Percentiles rank a stretch among this genome's conserved stretches.
Conservation (phyloP, 2,113 vertebrate genomes). For the Burhinus oedicnemus region DNA sequence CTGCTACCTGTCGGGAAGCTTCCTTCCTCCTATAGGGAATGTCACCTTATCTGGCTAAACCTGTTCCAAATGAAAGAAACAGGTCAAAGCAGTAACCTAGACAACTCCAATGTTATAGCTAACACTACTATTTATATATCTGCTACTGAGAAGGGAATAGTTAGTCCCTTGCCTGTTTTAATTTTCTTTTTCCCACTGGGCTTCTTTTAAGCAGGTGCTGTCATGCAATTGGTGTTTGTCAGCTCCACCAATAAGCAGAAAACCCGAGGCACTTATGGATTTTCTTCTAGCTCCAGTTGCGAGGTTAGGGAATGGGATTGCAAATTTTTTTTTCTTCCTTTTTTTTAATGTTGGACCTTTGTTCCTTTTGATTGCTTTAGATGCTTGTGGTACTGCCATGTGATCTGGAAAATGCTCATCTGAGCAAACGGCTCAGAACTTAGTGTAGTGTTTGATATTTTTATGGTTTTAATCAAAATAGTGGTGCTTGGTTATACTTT, state of each 20-base stretch:
- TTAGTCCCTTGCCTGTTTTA: background rate
- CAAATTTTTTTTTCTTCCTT: background rate
- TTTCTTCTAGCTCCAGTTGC: background rate
- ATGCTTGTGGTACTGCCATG: background rate
- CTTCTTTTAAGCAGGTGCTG: background rate
- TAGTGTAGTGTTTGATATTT: background rate
- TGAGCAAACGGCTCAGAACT: background rate
- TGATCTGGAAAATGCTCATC: background rate
- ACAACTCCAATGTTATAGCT: background rate
- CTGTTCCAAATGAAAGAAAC: slow-evolving; percentile 1
- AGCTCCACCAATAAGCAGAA: background rate
- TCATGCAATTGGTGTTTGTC: background rate
- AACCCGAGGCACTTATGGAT: rapidly evolving
- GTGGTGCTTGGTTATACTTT: background rate
- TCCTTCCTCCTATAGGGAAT: background rate
- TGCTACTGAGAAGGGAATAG: background rate
- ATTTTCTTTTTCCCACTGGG: background rate
- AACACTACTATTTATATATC: background rate
- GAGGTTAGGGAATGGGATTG: background rate
- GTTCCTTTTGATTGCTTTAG: background rate
- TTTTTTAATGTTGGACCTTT: background rate
- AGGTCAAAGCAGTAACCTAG: slow-evolving; percentile 13
- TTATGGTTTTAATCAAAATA: background rate
- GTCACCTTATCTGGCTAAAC: background rate
- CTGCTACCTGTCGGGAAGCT: background rate